These are phyloP conservation scores for Dipus sagitta DNA, from an alignment of 2,797 vertebrate genomes.

Conservation along the genomic window DNA sequence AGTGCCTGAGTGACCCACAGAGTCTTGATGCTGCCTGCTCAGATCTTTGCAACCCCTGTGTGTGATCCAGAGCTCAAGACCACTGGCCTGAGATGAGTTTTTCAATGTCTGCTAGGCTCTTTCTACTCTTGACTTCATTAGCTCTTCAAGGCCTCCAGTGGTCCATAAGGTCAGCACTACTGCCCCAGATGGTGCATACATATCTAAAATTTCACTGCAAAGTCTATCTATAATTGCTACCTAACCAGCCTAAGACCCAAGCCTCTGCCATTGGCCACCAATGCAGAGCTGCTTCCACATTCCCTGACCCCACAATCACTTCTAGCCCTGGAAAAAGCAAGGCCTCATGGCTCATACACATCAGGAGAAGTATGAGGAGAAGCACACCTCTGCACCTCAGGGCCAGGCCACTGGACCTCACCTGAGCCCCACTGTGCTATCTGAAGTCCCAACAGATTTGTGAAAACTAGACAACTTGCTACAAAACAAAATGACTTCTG, in stretches of 20 bases:
- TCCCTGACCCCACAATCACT: neutral
- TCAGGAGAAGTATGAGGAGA: neutral
- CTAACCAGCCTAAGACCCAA: neutral
- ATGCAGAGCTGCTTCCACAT: accelerated
- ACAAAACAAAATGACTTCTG: too few relatives aligned
- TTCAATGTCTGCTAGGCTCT: neutral
- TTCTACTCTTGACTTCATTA: neutral
- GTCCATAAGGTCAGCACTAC: accelerated
- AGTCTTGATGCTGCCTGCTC: neutral
- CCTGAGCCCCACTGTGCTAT: accelerated
- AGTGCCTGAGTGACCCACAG: accelerated
- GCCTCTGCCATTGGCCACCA: neutral
- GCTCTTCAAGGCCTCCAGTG: accelerated
- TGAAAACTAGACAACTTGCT: neutral
- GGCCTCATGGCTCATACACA: accelerated
- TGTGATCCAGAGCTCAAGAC: accelerated
- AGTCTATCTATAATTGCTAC: neutral
- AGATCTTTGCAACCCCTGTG: accelerated
- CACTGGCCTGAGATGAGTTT: neutral
- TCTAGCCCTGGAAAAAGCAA: neutral
- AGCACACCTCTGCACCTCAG: neutral
- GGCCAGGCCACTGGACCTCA: too few relatives aligned
- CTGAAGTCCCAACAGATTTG: neutral
- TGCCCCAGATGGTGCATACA: too few relatives aligned
- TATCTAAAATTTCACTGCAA: accelerated